A percentile compares a stretch with the other conserved stretches of the same genome.
Evolutionary conservation across 2,113 vertebrate species (phyloP).

Genomic region (Hyla sarda): DNA sequence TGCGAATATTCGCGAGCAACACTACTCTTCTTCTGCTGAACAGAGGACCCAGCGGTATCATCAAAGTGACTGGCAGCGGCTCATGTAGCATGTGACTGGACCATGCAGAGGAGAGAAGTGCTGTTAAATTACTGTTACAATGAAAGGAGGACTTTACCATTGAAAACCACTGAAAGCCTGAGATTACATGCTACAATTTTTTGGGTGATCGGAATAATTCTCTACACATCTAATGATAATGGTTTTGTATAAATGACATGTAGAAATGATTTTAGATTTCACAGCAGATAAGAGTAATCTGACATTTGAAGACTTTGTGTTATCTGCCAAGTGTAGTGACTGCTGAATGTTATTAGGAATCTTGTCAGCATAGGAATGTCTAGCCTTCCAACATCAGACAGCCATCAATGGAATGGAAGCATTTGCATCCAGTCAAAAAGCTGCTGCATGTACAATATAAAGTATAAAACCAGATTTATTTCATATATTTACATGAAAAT

Average conservation of each 20-base stretch:
- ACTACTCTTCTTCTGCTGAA: too few relatives aligned
- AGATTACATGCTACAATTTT: background rate
- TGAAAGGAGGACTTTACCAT: background rate
- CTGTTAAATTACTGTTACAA: too few relatives aligned
- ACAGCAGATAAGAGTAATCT: background rate
- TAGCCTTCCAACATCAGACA: background rate
- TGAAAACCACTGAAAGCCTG: background rate
- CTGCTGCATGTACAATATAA: background rate
- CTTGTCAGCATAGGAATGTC: conserved; percentile 1
- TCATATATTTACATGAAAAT: too few relatives aligned
- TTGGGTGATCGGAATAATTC: background rate
- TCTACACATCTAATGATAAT: background rate
- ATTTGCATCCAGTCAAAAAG: background rate
- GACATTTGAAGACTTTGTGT: background rate
- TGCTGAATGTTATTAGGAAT: background rate
- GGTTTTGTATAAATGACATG: background rate
- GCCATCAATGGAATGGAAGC: background rate
- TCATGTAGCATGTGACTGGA: background rate
- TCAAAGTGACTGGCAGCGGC: too few relatives aligned
- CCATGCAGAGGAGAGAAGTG: background rate
- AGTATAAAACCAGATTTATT: too few relatives aligned
- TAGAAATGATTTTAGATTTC: background rate
- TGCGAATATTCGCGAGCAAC: too few relatives aligned
- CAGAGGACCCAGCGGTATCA: too few relatives aligned
- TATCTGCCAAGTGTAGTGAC: background rate